Evolutionary conservation across 2,797 vertebrate genomes (phyloP).

Genomic region (Pseudochirops cupreus): DNA sequence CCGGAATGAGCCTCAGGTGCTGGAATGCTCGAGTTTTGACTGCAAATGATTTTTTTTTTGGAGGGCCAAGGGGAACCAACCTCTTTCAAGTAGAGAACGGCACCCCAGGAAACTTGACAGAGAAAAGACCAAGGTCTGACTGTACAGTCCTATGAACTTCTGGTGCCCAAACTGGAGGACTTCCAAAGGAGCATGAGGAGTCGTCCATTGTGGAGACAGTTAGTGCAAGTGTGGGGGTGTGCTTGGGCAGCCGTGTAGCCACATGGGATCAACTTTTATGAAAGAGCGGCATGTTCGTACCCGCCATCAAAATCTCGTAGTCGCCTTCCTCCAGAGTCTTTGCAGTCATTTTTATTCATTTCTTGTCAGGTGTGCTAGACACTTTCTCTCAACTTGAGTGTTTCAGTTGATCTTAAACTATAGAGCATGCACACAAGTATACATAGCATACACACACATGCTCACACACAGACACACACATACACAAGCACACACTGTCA

Average conservation of each 20-base stretch:
- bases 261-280: neutral
- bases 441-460: neutral
- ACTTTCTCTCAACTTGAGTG: conserved; percentile 1
- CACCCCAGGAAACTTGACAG: neutral
- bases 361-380: neutral
- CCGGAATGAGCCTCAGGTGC: neutral
- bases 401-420: conserved; percentile 6
- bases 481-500: neutral
- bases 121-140: neutral
- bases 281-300: neutral
- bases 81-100: neutral
- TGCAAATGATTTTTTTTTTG: neutral
- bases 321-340: neutral
- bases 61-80: neutral
- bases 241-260: neutral
- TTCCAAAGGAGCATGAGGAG: neutral
- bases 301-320: neutral
- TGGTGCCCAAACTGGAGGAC: neutral
- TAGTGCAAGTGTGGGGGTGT: neutral
- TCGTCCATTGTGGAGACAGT: neutral
- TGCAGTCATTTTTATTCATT: neutral
- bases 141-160: neutral
- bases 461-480: too few relatives aligned
- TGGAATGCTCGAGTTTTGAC: neutral
- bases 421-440: conserved; percentile 23